Evolutionary conservation across 64 coral and sea anemone species (phyloP).

Genomic region (Stichodactyla mertensii): DNA sequence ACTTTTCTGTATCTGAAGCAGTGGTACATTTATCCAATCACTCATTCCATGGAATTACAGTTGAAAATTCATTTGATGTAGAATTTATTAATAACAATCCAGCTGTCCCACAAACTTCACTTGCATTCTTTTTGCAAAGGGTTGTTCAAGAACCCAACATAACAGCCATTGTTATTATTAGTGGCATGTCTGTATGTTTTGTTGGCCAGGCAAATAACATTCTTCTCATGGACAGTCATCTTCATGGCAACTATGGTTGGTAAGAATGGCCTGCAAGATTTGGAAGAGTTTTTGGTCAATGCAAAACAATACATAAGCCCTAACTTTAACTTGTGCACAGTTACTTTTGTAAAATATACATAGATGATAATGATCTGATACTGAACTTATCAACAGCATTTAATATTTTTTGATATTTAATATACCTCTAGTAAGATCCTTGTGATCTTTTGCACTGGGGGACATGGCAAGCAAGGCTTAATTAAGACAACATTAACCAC

Average conservation of each 20-base stretch:
- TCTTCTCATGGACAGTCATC: conserved; percentile 37
- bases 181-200: conserved; percentile 24
- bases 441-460: no score
- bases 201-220: conserved; percentile 13
- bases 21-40: neutral
- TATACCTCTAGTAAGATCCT: no score
- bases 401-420: no score
- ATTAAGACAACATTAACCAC: no score
- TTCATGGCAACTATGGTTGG: conserved; percentile 24
- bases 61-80: conserved; percentile 43
- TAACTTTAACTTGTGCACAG: conserved; percentile 25
- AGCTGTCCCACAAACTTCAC: conserved; percentile 22
- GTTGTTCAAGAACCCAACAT: conserved; percentile 26
- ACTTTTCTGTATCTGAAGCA: conserved; percentile 18
- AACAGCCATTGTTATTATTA: conserved; percentile 30
- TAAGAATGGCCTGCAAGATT: neutral
- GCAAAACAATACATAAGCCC: conserved; percentile 23
- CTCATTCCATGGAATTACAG: neutral
- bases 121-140: conserved; percentile 25
- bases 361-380: no score
- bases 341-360: conserved; percentile 28
- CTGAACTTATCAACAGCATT: no score
- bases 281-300: neutral
- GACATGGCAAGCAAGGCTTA: no score
- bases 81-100: conserved; percentile 17